These are phyloP conservation scores for Muscidifurax raptorellus DNA, from an alignment of 1,140 invertebrate genomes.

Conservation along the genomic window DNA sequence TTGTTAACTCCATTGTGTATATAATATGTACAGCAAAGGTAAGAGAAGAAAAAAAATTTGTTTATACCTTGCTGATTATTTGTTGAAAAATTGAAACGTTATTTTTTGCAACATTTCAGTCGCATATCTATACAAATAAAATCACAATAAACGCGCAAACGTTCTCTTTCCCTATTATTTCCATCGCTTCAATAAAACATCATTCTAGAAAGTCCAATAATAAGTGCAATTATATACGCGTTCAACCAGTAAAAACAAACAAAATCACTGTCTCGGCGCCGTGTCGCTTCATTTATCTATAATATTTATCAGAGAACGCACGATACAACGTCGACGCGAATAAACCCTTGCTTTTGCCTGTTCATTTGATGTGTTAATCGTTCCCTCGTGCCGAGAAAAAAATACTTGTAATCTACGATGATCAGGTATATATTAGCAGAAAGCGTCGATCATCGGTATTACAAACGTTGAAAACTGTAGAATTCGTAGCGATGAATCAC, in stretches of 20 bases:
- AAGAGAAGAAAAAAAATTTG: too few relatives aligned
- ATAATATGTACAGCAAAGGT: too few relatives aligned
- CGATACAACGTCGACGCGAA: background rate
- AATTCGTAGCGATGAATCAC: background rate
- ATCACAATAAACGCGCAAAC: too few relatives aligned
- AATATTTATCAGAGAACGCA: background rate
- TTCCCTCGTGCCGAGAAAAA: background rate
- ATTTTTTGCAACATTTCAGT: too few relatives aligned
- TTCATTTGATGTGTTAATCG: background rate
- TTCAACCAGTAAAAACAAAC: background rate
- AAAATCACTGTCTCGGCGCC: background rate
- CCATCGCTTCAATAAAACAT: background rate
- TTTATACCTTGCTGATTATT: too few relatives aligned
- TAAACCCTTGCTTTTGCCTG: background rate
- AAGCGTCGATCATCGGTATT: too few relatives aligned
- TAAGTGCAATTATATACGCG: background rate
- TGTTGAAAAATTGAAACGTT: too few relatives aligned
- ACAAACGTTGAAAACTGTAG: background rate
- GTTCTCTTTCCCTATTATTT: background rate
- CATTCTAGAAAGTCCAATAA: background rate
- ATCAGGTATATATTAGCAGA: too few relatives aligned
- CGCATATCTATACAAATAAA: too few relatives aligned
- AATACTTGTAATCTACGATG: background rate
- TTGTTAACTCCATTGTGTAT: too few relatives aligned
- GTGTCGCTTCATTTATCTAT: background rate